A percentile compares a stretch with the other conserved stretches of the same genome.
Conservation (phyloP, 64 coral and sea anemone species). For the Montipora cactus region DNA sequence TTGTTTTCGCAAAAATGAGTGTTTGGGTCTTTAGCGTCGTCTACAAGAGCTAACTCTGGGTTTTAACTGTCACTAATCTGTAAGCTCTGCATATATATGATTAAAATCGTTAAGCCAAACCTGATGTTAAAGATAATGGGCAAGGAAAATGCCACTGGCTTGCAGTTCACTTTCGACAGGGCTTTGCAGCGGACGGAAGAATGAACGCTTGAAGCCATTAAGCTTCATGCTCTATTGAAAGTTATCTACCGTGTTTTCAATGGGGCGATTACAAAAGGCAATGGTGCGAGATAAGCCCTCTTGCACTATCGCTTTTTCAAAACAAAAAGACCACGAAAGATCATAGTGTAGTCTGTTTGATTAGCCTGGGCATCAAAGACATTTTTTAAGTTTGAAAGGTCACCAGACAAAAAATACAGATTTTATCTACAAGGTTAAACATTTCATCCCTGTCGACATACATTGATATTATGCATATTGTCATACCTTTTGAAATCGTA, state of each 20-base stretch:
- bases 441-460: background rate
- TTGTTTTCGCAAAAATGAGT: background rate
- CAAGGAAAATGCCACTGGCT: background rate
- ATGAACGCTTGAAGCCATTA: too few species aligned
- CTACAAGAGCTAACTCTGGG: background rate
- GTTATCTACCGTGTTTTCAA: too few species aligned
- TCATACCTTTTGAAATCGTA: slow-evolving; percentile 7
- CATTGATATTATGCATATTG: background rate
- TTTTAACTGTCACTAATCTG: background rate
- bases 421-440: background rate
- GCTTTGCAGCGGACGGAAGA: background rate
- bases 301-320: background rate
- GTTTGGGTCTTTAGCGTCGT: slow-evolving; percentile 1
- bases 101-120: background rate
- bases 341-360: background rate
- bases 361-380: background rate
- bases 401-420: background rate
- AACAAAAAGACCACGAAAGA: slow-evolving; percentile 6
- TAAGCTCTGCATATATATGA: background rate
- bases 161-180: background rate
- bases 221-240: too few species aligned
- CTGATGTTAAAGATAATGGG: too few species aligned
- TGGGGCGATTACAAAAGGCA: background rate
- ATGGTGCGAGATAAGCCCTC: background rate
- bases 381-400: background rate